Percentiles rank a stretch among this genome's conserved stretches.
Conservation (phyloP, 2,113 vertebrate species). For the Marmota flaviventris region DNA sequence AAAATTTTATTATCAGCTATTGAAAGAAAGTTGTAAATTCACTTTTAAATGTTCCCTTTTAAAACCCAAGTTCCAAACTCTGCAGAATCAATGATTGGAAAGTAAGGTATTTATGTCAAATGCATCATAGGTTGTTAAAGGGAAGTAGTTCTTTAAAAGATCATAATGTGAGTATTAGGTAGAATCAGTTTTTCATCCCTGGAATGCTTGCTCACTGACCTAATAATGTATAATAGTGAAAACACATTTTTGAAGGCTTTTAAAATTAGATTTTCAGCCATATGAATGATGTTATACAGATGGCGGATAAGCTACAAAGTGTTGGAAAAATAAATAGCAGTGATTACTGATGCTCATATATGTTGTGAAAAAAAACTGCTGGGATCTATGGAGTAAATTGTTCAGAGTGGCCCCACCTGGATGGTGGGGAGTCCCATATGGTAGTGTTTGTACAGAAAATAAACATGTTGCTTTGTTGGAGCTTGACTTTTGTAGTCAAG, state of each 20-base stretch:
- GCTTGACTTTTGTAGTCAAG: slow-evolving; percentile 38
- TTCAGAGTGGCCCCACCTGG: background rate
- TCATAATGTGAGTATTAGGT: background rate
- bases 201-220: slow-evolving; percentile 46
- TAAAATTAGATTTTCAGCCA: slow-evolving; percentile 51
- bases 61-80: slow-evolving; percentile 12
- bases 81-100: background rate
- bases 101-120: slow-evolving; percentile 39
- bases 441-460: background rate
- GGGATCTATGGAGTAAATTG: background rate
- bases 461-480: background rate
- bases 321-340: slow-evolving; percentile 30
- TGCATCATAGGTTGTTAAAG: background rate
- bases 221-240: slow-evolving; percentile 53
- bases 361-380: background rate
- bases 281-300: slow-evolving; percentile 12
- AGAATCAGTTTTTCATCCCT: slow-evolving; percentile 45
- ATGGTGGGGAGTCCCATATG: background rate
- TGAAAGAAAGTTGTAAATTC: slow-evolving; percentile 50
- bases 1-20: slow-evolving; percentile 64
- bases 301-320: slow-evolving; percentile 45
- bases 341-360: background rate
- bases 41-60: slow-evolving; percentile 33
- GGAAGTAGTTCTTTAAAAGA: slow-evolving; percentile 45
- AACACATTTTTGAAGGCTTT: slow-evolving; percentile 67